Evolutionary conservation across 2,797 vertebrate genomes (phyloP).

Genomic region (Okamejei kenojei): DNA sequence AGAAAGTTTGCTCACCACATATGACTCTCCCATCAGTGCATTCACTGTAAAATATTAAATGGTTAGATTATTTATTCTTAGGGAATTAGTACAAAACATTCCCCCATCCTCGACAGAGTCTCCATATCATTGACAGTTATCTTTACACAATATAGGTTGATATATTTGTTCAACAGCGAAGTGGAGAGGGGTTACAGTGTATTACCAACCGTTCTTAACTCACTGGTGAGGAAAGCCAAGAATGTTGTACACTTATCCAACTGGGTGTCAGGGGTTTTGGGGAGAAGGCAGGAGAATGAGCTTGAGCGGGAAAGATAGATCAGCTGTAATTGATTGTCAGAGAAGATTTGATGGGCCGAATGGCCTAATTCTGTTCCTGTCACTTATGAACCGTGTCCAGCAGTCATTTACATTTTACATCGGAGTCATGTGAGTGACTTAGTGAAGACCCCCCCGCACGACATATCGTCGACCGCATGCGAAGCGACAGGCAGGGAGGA

Average conservation of each 20-base stretch:
- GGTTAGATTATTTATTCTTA: neutral
- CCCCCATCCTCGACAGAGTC: neutral
- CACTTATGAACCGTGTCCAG: too few relatives aligned
- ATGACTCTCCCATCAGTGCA: neutral
- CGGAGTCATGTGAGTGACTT: too few relatives aligned
- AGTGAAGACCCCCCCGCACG: too few relatives aligned
- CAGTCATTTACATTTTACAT: too few relatives aligned
- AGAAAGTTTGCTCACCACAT: neutral
- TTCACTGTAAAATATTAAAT: slow-evolving; percentile 12
- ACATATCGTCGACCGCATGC: too few relatives aligned
- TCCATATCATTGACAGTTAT: neutral
- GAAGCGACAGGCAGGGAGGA: too few relatives aligned
- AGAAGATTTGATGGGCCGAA: too few relatives aligned
- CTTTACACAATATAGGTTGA: neutral
- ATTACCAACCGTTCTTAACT: neutral
- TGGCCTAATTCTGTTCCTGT: too few relatives aligned
- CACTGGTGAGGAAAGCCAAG: neutral
- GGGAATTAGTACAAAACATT: neutral
- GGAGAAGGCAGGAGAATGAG: too few relatives aligned
- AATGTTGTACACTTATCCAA: neutral
- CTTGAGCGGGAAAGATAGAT: neutral
- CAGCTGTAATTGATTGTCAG: too few relatives aligned
- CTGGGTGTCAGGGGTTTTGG: too few relatives aligned
- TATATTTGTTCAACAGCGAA: neutral
- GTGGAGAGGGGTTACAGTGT: too few relatives aligned